A percentile compares a stretch with the other conserved stretches of the same genome.
Conservation (phyloP, 2,113 vertebrate species). For the Capreolus pygargus region DNA sequence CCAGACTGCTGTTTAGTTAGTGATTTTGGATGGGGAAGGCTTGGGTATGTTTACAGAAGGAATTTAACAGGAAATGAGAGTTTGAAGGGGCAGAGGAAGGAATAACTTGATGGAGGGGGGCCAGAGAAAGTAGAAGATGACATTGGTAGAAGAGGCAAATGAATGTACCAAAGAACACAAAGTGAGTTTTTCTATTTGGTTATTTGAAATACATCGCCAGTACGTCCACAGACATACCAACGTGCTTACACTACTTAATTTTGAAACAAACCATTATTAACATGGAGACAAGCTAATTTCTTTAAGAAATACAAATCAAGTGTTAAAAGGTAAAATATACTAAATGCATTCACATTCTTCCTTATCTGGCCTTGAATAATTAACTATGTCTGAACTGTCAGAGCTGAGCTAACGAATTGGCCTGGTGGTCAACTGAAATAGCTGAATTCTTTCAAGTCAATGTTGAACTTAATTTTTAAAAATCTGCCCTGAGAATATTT, state of each 20-base stretch:
- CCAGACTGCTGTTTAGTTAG: not conserved
- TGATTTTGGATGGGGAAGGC: not conserved
- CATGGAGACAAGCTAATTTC: not conserved
- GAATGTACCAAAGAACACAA: not conserved
- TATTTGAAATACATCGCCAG: not conserved
- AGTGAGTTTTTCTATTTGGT: not conserved
- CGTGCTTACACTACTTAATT: not conserved
- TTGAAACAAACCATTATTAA: not conserved
- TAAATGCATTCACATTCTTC: conserved; percentile 48
- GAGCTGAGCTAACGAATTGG: conserved; percentile 46
- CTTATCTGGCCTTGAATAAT: conserved; percentile 59
- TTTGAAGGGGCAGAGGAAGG: not conserved
- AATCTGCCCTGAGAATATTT: not conserved
- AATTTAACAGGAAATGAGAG: not conserved
- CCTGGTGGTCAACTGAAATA: conserved; percentile 61
- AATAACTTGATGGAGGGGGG: not conserved
- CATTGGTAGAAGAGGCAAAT: not conserved
- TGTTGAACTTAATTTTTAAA: not conserved
- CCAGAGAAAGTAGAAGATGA: not conserved
- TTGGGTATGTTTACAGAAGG: not conserved
- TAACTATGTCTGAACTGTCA: conserved; percentile 16
- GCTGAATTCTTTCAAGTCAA: not conserved
- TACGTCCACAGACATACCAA: not conserved
- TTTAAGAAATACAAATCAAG: not conserved
- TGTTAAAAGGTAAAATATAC: not conserved